These are phyloP conservation scores for Sebastes diploproa DNA, from an alignment of 2,797 vertebrate species.

Conservation along the genomic window DNA sequence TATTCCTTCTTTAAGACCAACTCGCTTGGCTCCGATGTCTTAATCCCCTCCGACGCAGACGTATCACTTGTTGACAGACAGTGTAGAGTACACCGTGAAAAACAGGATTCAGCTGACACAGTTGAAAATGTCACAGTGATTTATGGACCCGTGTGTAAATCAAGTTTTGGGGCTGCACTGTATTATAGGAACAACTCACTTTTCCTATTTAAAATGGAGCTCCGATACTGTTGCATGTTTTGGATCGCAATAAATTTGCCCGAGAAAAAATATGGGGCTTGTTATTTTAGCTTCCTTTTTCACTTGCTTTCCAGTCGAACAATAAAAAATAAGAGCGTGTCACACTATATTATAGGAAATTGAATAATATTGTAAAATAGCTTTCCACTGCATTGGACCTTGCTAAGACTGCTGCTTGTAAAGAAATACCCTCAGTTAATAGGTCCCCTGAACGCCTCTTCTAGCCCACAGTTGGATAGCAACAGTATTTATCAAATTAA, in stretches of 20 bases:
- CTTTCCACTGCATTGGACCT: constrained; percentile 56
- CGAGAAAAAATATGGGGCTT: constrained; percentile 62
- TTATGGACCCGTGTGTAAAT: constrained; percentile 74
- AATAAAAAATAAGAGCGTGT: constrained; percentile 71
- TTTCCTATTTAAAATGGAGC: constrained; percentile 62
- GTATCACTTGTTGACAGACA: constrained; percentile 73
- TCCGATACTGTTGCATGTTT: constrained; percentile 61
- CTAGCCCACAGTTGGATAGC: constrained; percentile 22
- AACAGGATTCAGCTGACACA: constrained; percentile 78
- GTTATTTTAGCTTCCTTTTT: constrained; percentile 78
- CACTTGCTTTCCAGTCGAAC: constrained; percentile 68
- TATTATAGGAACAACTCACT: constrained; percentile 67
- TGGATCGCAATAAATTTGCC: constrained; percentile 72
- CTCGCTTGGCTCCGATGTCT: constrained; percentile 53
- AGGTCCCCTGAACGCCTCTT: constrained; percentile 35
- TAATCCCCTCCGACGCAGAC: constrained; percentile 70
- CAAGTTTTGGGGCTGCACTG: constrained; percentile 48
- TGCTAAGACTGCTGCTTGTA: constrained; percentile 43
- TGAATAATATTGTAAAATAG: constrained; percentile 69
- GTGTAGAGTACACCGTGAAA: constrained; percentile 68
- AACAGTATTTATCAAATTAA: constrained; percentile 42
- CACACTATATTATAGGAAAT: constrained; percentile 75
- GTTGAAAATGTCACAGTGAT: constrained; percentile 76
- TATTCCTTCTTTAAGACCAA: constrained; percentile 37
- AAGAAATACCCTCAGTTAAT: constrained; percentile 53